Percentiles rank a stretch among this genome's conserved stretches.
phyloP scores from a whole-genome alignment of 2,113 vertebrate genomes.

The Jaculus jaculus region DNA sequence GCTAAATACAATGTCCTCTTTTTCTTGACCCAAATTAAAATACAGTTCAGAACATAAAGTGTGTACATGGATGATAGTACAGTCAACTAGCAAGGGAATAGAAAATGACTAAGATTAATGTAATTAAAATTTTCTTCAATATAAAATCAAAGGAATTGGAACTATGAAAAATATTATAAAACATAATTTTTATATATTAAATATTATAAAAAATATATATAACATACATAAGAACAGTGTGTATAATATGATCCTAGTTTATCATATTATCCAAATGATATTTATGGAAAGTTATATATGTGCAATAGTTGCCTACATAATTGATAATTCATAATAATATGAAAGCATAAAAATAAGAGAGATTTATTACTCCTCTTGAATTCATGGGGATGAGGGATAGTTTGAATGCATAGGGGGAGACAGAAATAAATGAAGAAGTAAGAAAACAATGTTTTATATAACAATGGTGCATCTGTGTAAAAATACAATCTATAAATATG shows the following conservation, averaged over 20 bases:
- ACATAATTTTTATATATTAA: not conserved
- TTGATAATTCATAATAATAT: constrained; percentile 3
- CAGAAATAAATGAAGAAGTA: not conserved
- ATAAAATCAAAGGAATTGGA: not conserved
- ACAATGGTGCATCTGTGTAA: not conserved
- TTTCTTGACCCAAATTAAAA: not conserved
- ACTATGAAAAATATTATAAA: not conserved
- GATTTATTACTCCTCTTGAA: constrained; percentile 29
- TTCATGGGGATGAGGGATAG: not conserved
- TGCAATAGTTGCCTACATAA: not conserved
- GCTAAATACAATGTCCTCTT: not conserved
- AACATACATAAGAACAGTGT: not conserved
- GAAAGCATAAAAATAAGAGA: not conserved
- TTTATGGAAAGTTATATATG: not conserved
- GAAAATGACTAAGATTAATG: constrained; percentile 28
- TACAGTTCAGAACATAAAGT: not conserved
- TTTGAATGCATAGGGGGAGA: not conserved
- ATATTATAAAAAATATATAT: not conserved
- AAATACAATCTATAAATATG: constrained; percentile 2
- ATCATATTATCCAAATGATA: not conserved
- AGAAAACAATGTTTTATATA: not conserved
- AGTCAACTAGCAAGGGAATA: not conserved
- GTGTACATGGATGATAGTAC: not conserved
- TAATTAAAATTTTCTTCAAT: not conserved
- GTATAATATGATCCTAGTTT: not conserved